Evolutionary conservation across 2,797 vertebrate species (phyloP), one percentile per base, ranked within the genome.

Genomic region (Macropodus opercularis): DNA sequence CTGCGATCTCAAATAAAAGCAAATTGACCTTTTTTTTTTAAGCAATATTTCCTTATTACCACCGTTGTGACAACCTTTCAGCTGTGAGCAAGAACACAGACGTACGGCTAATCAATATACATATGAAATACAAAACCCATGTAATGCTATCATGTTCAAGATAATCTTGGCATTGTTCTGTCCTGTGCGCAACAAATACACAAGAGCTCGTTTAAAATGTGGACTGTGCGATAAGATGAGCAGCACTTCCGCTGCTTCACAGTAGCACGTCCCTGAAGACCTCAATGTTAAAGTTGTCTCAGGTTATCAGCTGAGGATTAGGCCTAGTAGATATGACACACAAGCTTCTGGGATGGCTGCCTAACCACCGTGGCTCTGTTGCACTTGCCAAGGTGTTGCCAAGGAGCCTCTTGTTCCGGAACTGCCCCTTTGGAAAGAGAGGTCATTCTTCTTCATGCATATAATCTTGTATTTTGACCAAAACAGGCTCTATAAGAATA

Each of bases 1-100:
- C n/a, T 18, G 18, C 58, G 69, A 67, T 56, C 69, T 59, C 52
- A 12, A 32, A 36, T 46, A 63, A 48, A 40, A 31, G 14, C 24
- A 18, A 42, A 39, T 24, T 1, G 5, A 18, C 19, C 48, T 35
- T 49, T 31, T 54, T 21, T 5, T 17, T n/a, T n/a, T n/a, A n/a
- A n/a, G 23, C 41, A 38, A 19, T 23, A 22, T n/a, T 17, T 55
- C 19, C 17, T 6, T 23, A 3, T 38, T 48, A 15, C 15, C 27
- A 1, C 57, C 19, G 47, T 44, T n/a, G 24, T 22, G 1, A 44
- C 44, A 43, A 39, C 18, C 22, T 27, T 36, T 24, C 18, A 15
- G 23, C 49, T 31, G 42, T 1, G 1, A 32, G 13, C n/a, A 15
- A 27, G 40, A 66, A 35, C 12, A 11, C 9, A 11, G 8, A 32